Evolutionary conservation across 2,113 vertebrate genomes (phyloP), one percentile per base, ranked within the genome.

Genomic region (Nannospalax galili): DNA sequence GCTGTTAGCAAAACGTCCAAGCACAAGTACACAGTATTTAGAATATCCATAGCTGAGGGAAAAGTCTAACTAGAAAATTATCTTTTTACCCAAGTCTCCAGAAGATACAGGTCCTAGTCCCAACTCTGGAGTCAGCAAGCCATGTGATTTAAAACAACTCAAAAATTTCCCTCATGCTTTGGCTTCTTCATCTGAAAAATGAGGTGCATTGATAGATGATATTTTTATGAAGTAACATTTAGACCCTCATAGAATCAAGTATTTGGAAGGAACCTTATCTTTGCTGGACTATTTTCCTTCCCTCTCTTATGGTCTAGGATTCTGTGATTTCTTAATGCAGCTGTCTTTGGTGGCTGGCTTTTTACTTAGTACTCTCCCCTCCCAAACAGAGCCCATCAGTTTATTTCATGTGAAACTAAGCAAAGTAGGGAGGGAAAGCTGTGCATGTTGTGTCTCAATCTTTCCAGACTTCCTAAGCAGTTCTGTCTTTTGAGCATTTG

Each of bases 401-500:
- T 93, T 75, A 64, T 81, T 58, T 64, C 90, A 65, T 79, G 22
- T 62, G 60, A 85, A 88, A 60, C 30, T 94, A 93, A 88, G 73
- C n/a, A 88, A 91, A 48, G 37, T 65, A 86, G 58, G 11, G 40
- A 28, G 65, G 48, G 28, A 22, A 26, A 26, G 37, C 69, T 92
- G 64, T 82, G 42, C 48, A 48, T 62, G 37, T 35, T 96, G 56
- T 90, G 22, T 93, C 75, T 4, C 26, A 93, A 80, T 95, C 60
- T 84, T 93, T 85, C 92, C 93, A 64, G 62, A 95, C 56, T 93
- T 95, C 92, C 91, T 94, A 93, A 97, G 88, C 95, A 96, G 79
- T 92, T 91, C 92, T 95, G 89, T 97, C 35, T 95, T 90, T 95
- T 93, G 93, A 96, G 92, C 67, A 81, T 19, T 65, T 17, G 48